Evolutionary conservation across 1,140 invertebrate species (phyloP), one percentile per base, ranked within the genome.

Genomic region (Listronotus oregonensis): DNA sequence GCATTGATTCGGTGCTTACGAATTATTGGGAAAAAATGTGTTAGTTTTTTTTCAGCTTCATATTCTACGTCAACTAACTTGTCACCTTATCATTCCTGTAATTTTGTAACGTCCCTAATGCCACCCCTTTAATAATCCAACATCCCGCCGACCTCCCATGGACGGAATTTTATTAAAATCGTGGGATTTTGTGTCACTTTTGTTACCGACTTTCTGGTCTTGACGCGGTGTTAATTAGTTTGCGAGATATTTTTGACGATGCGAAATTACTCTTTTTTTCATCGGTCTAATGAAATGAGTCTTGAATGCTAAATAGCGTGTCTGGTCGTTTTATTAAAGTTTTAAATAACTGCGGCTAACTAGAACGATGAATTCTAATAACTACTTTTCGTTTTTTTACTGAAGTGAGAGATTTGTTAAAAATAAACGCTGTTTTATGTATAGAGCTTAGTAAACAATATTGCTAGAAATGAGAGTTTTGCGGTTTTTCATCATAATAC

Each of bases 161-260:
- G 55, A 58, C n/a, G 17, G 32, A 58, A 21, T 46, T 58, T 58
- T 58, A 58, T 58, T 43, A 58, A 58, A 58, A 58, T 58, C 40
- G 12, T 9, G 40, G 43, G 55, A 58, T 58, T 58, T 58, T 27
- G 21, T 58, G 55, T 58, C 55, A 58, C 55, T 58, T 57, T 58
- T 58, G 55, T 58, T 58, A 46, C 55, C 17, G 55, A 58, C 12
- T 58, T 58, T 58, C 55, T 58, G 42, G 55, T 58, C 55, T 58
- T 58, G 55, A 58, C 55, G 37, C 55, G 17, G 55, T 32, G 55
- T 58, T 58, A 58, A 58, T 58, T 58, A 58, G 55, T 58, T 58
- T 34, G 55, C 55, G 55, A 44, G 55, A 46, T 58, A 58, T 58
- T 58, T 58, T 58, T 58, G 42, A n/a, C 55, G 42, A 58, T 46